A percentile compares a stretch with the other conserved stretches of the same genome.
phyloP scores from a whole-genome alignment of 2,888 invertebrate genomes.

The Spodoptera picta region DNA sequence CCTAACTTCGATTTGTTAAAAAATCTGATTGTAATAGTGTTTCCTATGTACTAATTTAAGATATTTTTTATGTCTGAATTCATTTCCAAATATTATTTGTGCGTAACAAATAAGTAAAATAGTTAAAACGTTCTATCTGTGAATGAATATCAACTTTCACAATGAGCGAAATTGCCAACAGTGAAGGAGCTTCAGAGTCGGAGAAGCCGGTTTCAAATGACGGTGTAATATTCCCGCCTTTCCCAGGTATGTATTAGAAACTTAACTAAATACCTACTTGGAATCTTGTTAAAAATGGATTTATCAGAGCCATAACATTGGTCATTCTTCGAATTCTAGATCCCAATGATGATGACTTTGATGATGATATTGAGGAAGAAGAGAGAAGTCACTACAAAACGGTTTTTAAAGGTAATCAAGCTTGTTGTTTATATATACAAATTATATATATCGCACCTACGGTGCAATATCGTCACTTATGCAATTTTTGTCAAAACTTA shows the following conservation, averaged over 20 bases:
- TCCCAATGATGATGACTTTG: slow-evolving; percentile 84
- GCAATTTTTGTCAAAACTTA: too few species aligned
- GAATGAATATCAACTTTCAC: slow-evolving; percentile 54
- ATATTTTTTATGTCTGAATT: not conserved
- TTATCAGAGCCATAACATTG: not conserved
- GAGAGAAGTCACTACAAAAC: slow-evolving; percentile 86
- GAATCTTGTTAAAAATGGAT: not conserved
- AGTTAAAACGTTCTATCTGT: slow-evolving; percentile 36
- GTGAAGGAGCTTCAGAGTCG: slow-evolving; percentile 67
- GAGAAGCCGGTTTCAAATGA: slow-evolving; percentile 80
- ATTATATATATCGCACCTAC: too few species aligned
- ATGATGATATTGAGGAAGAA: slow-evolving; percentile 85
- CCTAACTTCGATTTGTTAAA: slow-evolving; percentile 27
- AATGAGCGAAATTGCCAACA: slow-evolving; percentile 77
- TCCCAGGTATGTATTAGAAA: slow-evolving; percentile 71
- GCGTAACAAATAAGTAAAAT: slow-evolving; percentile 1
- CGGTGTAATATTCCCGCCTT: slow-evolving; percentile 80
- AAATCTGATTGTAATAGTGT: slow-evolving; percentile 16
- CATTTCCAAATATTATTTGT: not conserved
- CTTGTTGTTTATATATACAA: not conserved
- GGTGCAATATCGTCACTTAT: too few species aligned
- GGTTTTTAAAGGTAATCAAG: slow-evolving; percentile 80
- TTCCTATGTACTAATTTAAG: not conserved
- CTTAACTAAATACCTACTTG: not conserved
- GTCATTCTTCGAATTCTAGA: slow-evolving; percentile 66